Evolutionary conservation across 1,140 invertebrate species (phyloP).

Genomic region (Helicorthomorpha holstii): DNA sequence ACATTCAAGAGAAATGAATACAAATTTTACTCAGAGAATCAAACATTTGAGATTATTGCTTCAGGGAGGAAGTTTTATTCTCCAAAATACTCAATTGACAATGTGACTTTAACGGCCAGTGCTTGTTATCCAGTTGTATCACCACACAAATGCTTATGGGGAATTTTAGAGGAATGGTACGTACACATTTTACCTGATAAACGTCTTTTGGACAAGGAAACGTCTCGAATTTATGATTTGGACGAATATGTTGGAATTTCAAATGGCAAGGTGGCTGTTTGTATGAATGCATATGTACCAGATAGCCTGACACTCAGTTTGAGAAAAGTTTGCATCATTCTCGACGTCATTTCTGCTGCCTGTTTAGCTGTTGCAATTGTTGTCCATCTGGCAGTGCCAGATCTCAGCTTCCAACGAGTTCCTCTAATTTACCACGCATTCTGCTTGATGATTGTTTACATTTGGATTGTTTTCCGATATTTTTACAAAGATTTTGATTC

Average conservation of each 20-base stretch:
- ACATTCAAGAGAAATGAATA: background rate
- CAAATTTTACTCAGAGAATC: background rate
- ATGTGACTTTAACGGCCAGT: background rate
- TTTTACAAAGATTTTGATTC: background rate
- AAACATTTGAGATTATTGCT: background rate
- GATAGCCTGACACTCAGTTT: background rate
- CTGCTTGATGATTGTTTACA: conserved; percentile 5
- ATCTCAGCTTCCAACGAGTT: background rate
- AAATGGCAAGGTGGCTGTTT: background rate
- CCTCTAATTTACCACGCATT: background rate
- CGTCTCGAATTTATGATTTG: background rate
- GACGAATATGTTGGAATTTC: background rate
- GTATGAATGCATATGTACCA: background rate
- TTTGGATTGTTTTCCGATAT: background rate
- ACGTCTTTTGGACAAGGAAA: background rate
- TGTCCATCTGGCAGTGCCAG: background rate
- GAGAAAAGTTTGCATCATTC: background rate
- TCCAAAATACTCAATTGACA: background rate
- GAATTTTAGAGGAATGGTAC: background rate
- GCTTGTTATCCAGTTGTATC: background rate
- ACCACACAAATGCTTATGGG: background rate
- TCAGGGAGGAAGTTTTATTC: background rate
- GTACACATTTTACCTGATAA: background rate
- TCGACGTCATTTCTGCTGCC: background rate
- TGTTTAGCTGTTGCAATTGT: background rate